Base-by-base conservation (phyloP, 1,140 invertebrate genomes). In the Drosophila parvula region DNA sequence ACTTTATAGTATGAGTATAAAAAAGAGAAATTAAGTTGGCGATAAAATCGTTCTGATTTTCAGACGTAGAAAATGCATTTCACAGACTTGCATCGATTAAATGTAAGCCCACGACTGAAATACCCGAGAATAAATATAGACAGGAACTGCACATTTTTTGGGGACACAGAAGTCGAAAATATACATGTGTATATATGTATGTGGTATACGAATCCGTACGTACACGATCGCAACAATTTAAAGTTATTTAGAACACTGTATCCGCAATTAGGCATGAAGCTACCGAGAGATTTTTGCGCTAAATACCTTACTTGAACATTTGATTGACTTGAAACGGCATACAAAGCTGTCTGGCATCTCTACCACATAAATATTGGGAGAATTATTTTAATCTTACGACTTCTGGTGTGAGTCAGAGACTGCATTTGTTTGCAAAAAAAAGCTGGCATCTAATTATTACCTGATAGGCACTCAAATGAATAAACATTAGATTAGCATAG, bases 211-310 rank as follows among this genome's bases (percentile, higher is more conserved):
- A 36, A 27, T 74, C 40, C 55, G 5, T 48, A 55, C 18, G 50
- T 48, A 71, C 65, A 48, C 18, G 51, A 48, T 48, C 8, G n/a
- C 61, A 76, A 45, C 41, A 76, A 63, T 55, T 62, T 79, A 40
- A 41, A 86, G 75, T 51, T 86, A 86, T 86, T 86, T 86, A 79
- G 82, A 64, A 71, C 82, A 88, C 75, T 50, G 68, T 88, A 78
- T 82, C 67, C 73, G 69, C 58, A 79, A 88, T 82, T 85, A 86
- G 62, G 68, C 61, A 70, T 48, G 80, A 61, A 75, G 64, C 79
- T 75, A 48, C 40, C 58, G 43, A 86, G 36, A 86, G 64, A 85
- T 78, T 79, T 64, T 79, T 86, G 71, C 34, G 58, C 83, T 76
- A 86, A 86, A 86, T 86, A 88, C 82, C 82, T 67, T 60, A 69